Evolutionary conservation across 2,888 invertebrate genomes (phyloP).

Genomic region (Trissolcus japonicus): DNA sequence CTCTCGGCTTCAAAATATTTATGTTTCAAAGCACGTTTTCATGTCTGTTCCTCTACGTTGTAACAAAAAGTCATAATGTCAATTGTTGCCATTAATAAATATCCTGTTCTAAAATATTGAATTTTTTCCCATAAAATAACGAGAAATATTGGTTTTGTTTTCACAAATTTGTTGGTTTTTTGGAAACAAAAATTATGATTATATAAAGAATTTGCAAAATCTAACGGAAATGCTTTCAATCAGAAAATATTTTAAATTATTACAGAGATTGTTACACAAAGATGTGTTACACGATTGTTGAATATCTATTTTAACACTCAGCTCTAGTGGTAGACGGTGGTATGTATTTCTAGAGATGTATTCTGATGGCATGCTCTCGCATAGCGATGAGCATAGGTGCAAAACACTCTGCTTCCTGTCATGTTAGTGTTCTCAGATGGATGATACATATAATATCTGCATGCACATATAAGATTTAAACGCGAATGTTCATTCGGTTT

Average conservation of each 20-base stretch:
- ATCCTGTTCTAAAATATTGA: neutral
- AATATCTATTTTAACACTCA: neutral
- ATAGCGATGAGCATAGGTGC: constrained; percentile 2
- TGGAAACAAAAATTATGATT: neutral
- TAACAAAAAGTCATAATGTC: constrained; percentile 23
- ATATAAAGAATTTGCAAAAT: neutral
- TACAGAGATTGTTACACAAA: neutral
- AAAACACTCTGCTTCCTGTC: constrained; percentile 8
- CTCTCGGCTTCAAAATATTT: constrained; percentile 32
- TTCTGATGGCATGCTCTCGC: neutral
- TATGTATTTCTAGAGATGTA: neutral
- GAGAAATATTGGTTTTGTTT: too few relatives aligned
- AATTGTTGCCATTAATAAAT: constrained; percentile 4
- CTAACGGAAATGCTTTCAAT: too few relatives aligned
- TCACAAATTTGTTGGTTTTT: too few relatives aligned
- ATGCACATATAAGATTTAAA: neutral
- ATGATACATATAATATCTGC: constrained; percentile 2
- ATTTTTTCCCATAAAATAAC: neutral
- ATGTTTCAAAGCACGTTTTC: constrained; percentile 42
- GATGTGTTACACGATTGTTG: neutral
- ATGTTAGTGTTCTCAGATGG: constrained; percentile 11
- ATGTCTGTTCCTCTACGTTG: constrained; percentile 21
- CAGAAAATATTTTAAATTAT: neutral
- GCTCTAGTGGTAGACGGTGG: neutral
- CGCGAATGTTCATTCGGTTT: neutral